A percentile compares a stretch with the other conserved stretches of the same genome.
Evolutionary conservation across 1,140 invertebrate species (phyloP).

Genomic region (Glossosoma conforme): DNA sequence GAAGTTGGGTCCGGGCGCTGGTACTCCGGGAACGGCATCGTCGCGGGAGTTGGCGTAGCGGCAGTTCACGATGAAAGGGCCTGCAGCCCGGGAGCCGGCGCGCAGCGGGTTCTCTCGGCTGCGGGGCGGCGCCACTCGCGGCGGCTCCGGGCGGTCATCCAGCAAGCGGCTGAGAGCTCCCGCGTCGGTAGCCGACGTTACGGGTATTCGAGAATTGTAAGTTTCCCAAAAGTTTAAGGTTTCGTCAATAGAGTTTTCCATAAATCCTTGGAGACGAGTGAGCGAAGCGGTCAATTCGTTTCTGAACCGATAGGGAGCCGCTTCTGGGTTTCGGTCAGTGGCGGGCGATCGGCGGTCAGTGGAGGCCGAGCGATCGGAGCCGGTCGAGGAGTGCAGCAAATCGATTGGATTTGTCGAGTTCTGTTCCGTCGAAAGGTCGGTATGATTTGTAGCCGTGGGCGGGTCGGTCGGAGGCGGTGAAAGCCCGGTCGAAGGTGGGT

Average conservation of each 20-base stretch:
- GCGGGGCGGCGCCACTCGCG: not conserved
- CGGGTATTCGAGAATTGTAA: no score
- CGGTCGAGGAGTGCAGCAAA: not conserved
- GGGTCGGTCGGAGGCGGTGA: no score
- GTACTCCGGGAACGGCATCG: not conserved
- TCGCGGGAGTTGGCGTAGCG: not conserved
- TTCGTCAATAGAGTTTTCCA: slow-evolving; percentile 27
- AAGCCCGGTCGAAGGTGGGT: no score
- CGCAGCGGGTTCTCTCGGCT: not conserved
- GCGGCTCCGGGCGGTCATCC: not conserved
- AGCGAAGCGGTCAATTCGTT: slow-evolving; percentile 22
- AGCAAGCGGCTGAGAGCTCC: no score
- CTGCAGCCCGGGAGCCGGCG: not conserved
- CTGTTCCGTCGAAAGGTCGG: no score
- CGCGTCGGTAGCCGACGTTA: not conserved
- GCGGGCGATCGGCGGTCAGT: not conserved
- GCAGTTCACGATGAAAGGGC: no score
- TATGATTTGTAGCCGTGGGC: no score
- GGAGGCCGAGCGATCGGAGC: not conserved
- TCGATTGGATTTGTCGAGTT: no score
- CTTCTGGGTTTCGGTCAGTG: not conserved
- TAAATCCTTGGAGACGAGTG: slow-evolving; percentile 19
- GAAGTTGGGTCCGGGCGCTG: no score
- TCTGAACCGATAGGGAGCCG: slow-evolving; percentile 1
- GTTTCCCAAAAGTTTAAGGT: slow-evolving; percentile 22